Percentiles rank a stretch among this genome's conserved stretches.
phyloP scores from a whole-genome alignment of 2,113 vertebrate genomes.

The Tricholaema leucomelas region DNA sequence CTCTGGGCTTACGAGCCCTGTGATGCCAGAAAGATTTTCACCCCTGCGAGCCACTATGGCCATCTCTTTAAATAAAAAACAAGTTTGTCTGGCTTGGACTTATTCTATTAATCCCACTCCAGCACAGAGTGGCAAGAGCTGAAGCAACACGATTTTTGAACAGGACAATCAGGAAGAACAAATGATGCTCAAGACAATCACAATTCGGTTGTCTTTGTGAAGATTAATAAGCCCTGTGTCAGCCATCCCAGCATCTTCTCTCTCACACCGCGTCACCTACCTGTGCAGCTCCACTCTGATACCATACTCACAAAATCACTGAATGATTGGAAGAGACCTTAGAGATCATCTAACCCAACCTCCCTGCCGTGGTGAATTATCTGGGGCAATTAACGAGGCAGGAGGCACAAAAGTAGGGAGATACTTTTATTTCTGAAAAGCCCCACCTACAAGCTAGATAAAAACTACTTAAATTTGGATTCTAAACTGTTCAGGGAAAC shows the following conservation, averaged over 20 bases:
- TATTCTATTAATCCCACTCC: neutral
- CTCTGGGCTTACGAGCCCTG: conserved; percentile 5
- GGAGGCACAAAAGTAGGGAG: no score
- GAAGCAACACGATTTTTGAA: neutral
- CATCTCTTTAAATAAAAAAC: neutral
- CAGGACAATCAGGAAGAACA: neutral
- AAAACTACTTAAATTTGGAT: no score
- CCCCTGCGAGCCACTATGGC: neutral
- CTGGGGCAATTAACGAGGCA: no score
- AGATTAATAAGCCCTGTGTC: neutral
- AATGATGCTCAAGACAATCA: neutral
- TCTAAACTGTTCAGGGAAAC: no score
- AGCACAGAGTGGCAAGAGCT: neutral
- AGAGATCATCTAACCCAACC: no score
- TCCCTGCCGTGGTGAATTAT: no score
- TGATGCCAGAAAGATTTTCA: conserved; percentile 35
- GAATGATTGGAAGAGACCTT: no score
- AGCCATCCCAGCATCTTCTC: neutral
- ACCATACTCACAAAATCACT: neutral
- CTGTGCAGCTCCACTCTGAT: neutral
- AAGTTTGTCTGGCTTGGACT: neutral
- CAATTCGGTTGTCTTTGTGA: neutral
- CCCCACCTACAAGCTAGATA: no score
- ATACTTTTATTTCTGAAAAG: no score
- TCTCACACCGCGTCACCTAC: neutral